phyloP scores from a whole-genome alignment of 2,113 vertebrate genomes.

The Orientallactaga bullata region DNA sequence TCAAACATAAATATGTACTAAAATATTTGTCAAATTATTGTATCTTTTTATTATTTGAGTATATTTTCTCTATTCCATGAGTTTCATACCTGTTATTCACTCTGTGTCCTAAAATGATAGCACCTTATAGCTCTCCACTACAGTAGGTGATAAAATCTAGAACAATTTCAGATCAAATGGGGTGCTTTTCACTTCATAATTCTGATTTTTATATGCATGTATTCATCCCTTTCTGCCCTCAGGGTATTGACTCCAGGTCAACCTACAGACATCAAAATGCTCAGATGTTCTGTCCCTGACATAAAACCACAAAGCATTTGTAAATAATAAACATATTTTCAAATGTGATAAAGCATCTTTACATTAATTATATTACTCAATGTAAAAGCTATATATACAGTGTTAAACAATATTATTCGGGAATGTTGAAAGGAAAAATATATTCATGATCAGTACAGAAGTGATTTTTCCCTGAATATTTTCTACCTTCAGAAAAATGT shows the following conservation, averaged over 20 bases:
- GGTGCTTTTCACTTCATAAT: conserved; percentile 38
- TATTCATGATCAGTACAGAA: background rate
- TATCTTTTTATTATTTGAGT: background rate
- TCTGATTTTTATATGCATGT: conserved; percentile 25
- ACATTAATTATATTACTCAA: background rate
- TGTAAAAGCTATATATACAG: background rate
- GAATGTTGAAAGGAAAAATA: background rate
- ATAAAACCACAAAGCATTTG: background rate
- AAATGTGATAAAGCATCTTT: background rate
- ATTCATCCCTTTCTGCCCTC: background rate
- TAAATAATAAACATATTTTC: background rate
- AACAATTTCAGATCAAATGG: conserved; percentile 23
- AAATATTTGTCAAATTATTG: background rate
- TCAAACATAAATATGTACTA: background rate
- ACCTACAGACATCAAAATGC: background rate
- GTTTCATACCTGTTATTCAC: conserved; percentile 10
- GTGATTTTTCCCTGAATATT: background rate
- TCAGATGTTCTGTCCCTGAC: background rate
- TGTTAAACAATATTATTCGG: background rate
- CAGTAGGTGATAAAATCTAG: conserved; percentile 47
- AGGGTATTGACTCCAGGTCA: background rate
- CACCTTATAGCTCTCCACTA: conserved; percentile 18
- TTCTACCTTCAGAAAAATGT: background rate
- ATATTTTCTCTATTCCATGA: background rate
- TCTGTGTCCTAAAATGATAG: conserved; percentile 26